Base-by-base conservation (phyloP, 2,113 vertebrate species). In the Engystomops pustulosus region DNA sequence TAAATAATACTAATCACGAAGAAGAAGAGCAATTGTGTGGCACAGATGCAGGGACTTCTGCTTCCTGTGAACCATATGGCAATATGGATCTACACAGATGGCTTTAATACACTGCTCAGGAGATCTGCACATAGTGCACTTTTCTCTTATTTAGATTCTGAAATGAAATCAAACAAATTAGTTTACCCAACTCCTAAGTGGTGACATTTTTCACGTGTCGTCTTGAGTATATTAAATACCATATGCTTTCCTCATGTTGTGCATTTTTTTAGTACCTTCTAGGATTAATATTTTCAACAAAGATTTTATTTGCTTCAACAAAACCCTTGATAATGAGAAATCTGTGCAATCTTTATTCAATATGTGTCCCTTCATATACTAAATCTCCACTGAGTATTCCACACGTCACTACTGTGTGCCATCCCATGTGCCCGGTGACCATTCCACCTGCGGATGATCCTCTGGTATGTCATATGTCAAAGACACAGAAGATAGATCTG, bases 151-250 rank as follows among this genome's bases (percentile, higher is more conserved):
- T 80, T 69, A 80, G 25, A 80, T 47, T 80, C 58, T 51, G 79
- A 67, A 80, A 80, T 80, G 44, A 80, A 80, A 80, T 80, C 62
- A 80, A 80, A 80, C 62, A 80, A 80, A 80, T 80, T 80, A 80
- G 79, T 69, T 80, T 80, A 80, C 79, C 10, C 62, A 80, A 80
- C 62, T 68, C 30, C 62, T 80, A 80, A 80, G 60, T 69, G 62
- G 79, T 80, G 79, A 69, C 62, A 68, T 80, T 80, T 80, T 80
- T 80, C 79, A 80, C 62, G 65, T 80, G 79, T 80, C 45, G 68
- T 47, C 60, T 51, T 68, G 32, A 49, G 44, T 69, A 80, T 69
- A 80, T 51, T 69, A 34, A 69, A 30, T 80, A 51, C 79, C 79
- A 69, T 69, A 68, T 80, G 79, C 6, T 38, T 69, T 80, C 8